Evolutionary conservation across 2,113 vertebrate genomes (phyloP).

Genomic region (Erinaceus europaeus): DNA sequence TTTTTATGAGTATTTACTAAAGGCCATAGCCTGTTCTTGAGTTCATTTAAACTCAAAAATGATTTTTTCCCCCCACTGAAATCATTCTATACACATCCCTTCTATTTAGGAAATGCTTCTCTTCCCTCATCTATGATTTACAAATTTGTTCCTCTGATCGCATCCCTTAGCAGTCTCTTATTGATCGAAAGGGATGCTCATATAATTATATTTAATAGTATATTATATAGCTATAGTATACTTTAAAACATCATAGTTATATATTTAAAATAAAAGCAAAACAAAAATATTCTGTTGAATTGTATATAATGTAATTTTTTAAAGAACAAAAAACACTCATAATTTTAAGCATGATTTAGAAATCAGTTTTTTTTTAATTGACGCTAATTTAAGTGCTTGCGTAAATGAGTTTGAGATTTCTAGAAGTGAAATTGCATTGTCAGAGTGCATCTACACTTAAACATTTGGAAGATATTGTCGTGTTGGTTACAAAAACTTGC

Average conservation of each 20-base stretch:
- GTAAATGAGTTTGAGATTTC: not conserved
- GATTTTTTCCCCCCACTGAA: not conserved
- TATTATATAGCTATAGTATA: too few species aligned
- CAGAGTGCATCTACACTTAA: not conserved
- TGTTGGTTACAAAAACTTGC: not conserved
- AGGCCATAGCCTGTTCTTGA: slow-evolving; percentile 35
- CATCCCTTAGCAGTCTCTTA: not conserved
- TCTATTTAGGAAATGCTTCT: slow-evolving; percentile 1
- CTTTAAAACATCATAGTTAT: too few species aligned
- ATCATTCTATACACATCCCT: not conserved
- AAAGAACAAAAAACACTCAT: too few species aligned
- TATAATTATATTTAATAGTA: too few species aligned
- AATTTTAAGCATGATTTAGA: not conserved
- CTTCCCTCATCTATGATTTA: slow-evolving; percentile 1
- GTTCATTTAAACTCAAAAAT: slow-evolving; percentile 56
- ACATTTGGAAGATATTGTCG: not conserved
- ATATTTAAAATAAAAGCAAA: too few species aligned
- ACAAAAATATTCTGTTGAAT: too few species aligned
- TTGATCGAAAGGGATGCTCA: not conserved
- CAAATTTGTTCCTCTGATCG: not conserved
- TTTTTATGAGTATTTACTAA: slow-evolving; percentile 49
- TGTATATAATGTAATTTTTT: too few species aligned
- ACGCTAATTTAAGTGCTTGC: not conserved
- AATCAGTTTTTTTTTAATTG: not conserved
- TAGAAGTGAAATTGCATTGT: not conserved